A percentile compares a stretch with the other conserved stretches of the same genome.
phyloP scores from a whole-genome alignment of 1,140 invertebrate species.

The Lucilia sericata region DNA sequence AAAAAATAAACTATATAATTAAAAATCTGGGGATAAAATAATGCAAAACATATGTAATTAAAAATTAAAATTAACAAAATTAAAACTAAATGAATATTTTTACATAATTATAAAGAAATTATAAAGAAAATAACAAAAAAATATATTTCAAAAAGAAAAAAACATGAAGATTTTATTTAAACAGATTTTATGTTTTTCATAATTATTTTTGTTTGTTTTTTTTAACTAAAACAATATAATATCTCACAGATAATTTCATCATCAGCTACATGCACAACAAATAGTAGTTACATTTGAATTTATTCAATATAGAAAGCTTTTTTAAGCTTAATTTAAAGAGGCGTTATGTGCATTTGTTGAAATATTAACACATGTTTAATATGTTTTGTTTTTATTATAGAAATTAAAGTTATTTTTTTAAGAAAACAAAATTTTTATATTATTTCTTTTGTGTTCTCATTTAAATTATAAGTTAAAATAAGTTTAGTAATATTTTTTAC shows the following conservation, averaged over 20 bases:
- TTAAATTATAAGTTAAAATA: too few relatives aligned
- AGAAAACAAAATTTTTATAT: too few relatives aligned
- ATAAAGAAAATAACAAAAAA: not conserved
- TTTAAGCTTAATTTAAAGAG: too few relatives aligned
- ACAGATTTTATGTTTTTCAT: slow-evolving; percentile 21
- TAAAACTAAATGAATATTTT: not conserved
- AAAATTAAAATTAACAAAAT: not conserved
- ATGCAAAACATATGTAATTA: not conserved
- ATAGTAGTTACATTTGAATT: not conserved
- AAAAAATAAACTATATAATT: too few relatives aligned
- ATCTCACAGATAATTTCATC: slow-evolving; percentile 38
- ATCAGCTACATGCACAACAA: not conserved
- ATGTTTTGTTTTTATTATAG: too few relatives aligned
- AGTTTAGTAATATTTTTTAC: not conserved
- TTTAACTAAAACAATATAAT: slow-evolving; percentile 17
- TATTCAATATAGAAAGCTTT: not conserved
- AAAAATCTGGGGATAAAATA: not conserved
- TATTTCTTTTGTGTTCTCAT: too few relatives aligned
- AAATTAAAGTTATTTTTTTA: too few relatives aligned
- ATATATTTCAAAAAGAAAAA: slow-evolving; percentile 17
- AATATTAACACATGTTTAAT: not conserved
- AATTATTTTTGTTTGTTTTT: not conserved
- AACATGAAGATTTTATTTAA: slow-evolving; percentile 42
- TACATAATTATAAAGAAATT: not conserved
- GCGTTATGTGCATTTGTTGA: too few relatives aligned